These are phyloP conservation scores for Diabrotica balteata DNA, from an alignment of 2,888 invertebrate genomes.

Conservation along the genomic window DNA sequence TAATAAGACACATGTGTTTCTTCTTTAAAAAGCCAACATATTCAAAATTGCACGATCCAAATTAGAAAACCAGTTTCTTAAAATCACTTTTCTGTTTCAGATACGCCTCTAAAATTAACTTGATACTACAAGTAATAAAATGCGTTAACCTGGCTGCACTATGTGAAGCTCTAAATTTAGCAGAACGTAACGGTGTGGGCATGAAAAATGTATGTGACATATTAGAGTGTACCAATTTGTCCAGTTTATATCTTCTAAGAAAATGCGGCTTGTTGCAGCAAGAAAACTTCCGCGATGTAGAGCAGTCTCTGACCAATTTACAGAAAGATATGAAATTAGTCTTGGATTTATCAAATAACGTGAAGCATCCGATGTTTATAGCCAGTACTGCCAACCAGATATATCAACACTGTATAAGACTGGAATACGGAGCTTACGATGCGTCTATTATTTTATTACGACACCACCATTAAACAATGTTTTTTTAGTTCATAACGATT, in stretches of 20 bases:
- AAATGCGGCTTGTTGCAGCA: conserved; percentile 73
- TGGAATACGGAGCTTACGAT: conserved; percentile 93
- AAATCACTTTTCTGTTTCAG: conserved; percentile 61
- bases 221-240: conserved; percentile 80
- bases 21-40: not conserved
- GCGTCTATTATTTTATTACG: conserved; percentile 91
- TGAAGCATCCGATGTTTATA: conserved; percentile 90
- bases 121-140: conserved; percentile 81
- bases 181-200: conserved; percentile 88
- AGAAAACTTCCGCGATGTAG: conserved; percentile 50
- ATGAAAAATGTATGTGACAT: conserved; percentile 89
- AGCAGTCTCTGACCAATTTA: conserved; percentile 89
- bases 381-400: conserved; percentile 94
- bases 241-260: conserved; percentile 79
- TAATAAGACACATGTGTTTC: no score
- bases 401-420: conserved; percentile 92
- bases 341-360: conserved; percentile 83
- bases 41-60: no score
- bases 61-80: not conserved
- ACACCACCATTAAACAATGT: conserved; percentile 75
- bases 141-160: conserved; percentile 86
- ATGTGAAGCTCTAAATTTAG: conserved; percentile 92
- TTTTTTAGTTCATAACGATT: conserved; percentile 4
- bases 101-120: conserved; percentile 92
- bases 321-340: conserved; percentile 89